Base-by-base conservation (phyloP, 2,888 invertebrate species). In the Sussaba pulchella region DNA sequence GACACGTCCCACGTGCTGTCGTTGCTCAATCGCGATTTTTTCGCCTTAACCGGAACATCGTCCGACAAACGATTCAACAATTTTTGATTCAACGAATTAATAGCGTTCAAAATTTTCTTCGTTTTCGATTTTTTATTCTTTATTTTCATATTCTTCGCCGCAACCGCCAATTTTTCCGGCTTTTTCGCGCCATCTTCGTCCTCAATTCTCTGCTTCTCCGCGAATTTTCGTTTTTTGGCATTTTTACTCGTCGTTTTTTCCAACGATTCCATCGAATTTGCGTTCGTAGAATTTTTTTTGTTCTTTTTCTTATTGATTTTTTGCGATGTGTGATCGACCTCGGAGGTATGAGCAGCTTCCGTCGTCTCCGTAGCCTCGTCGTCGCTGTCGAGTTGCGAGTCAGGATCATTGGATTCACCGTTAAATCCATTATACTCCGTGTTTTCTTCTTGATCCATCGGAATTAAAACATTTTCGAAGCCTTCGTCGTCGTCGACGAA, bases 101-200 rank as follows among this genome's bases (percentile, higher is more conserved):
- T 74, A 1, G 81, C 76, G 14, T 50, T 66, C 8, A 75, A 64
- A 36, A 76, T 74, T 85, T 78, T 85, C 77, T 85, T 86, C 73
- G 82, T 82, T 76, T 88, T 84, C 36, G 72, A 78, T 81, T 85
- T 83, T 61, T 83, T 79, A 89, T 86, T 59, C 87, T 88, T 72
- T 78, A 82, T 64, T 90, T 90, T n/a, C 78, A 59, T 52, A 31
- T 73, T 70, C 57, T 70, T 77, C 4, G 17, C 54, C n/a, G 31
- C 39, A 31, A 6, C 8, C 12, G 52, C 10, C 9, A 36, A n/a
- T 61, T 67, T 67, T 19, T 61, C 52, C 17, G 63, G 36, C 9
- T 43, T 19, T 43, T 63, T 31, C 12, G 57, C 8, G 14, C 14
- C 17, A 24, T 70, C 14, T n/a, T 63, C 66, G 24, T 69, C 72